Evolutionary conservation across 2,797 vertebrate genomes (phyloP).

Genomic region (Sciurus vulgaris): DNA sequence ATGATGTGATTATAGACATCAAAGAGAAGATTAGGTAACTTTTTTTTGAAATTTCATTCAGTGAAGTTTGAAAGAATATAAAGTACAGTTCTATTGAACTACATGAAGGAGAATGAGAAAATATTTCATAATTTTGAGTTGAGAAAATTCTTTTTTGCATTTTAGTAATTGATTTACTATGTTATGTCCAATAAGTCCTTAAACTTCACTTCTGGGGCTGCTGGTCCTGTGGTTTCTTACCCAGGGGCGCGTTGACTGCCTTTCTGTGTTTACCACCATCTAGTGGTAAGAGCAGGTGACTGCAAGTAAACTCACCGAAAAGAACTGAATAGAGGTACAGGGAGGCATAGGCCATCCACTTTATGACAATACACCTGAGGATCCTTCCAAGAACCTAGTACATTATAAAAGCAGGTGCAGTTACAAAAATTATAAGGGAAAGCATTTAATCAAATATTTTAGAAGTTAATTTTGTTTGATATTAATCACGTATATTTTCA

Average conservation of each 20-base stretch:
- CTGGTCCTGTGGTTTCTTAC: background rate
- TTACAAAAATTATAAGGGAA: background rate
- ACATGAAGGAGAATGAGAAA: background rate
- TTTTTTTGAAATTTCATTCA: background rate
- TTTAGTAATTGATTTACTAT: background rate
- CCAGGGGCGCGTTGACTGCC: background rate
- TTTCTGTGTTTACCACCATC: slow-evolving; percentile 65
- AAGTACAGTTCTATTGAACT: background rate
- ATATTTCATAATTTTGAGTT: background rate
- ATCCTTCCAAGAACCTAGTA: background rate
- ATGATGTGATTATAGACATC: background rate
- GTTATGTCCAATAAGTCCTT: background rate
- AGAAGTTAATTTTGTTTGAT: too few relatives aligned
- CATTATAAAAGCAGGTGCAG: background rate
- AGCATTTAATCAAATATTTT: too few relatives aligned
- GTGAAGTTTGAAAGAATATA: slow-evolving; percentile 19
- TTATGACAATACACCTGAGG: background rate
- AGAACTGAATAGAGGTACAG: background rate
- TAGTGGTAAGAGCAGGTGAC: slow-evolving; percentile 49
- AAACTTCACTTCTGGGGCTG: background rate
- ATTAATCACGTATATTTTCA: background rate
- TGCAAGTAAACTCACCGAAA: background rate
- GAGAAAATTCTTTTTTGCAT: background rate
- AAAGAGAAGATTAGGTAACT: background rate
- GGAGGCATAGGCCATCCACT: accelerated